Evolutionary conservation across 2,888 invertebrate species (phyloP).

Genomic region (Zele albiditarsus): DNA sequence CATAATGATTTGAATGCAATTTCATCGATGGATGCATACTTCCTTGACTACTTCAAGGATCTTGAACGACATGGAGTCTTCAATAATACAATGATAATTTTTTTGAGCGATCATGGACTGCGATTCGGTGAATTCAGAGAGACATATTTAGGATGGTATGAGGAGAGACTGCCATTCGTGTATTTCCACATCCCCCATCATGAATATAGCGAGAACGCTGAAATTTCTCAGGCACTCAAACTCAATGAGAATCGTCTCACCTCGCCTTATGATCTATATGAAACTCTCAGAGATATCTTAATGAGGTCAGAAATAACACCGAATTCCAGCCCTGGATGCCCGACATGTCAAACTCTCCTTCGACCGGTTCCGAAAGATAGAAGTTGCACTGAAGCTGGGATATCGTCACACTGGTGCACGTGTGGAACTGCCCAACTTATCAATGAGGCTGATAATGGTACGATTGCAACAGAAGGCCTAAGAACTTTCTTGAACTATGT

Average conservation of each 20-base stretch:
- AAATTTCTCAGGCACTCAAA: conserved; percentile 70
- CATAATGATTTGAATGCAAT: conserved; percentile 82
- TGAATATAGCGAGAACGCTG: conserved; percentile 48
- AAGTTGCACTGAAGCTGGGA: conserved; percentile 80
- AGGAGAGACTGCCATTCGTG: conserved; percentile 84
- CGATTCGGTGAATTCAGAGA: conserved; percentile 83
- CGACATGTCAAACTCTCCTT: conserved; percentile 80
- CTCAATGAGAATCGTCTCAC: conserved; percentile 80
- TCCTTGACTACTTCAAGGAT: conserved; percentile 77
- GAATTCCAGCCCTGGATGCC: conserved; percentile 75
- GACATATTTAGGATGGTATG: conserved; percentile 83
- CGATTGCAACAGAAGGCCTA: conserved; percentile 75
- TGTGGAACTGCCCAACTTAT: conserved; percentile 80
- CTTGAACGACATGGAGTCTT: conserved; percentile 77
- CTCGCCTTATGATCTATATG: conserved; percentile 85
- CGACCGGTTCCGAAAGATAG: conserved; percentile 76
- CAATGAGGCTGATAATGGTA: conserved; percentile 72
- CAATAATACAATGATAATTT: conserved; percentile 80
- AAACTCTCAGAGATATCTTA: conserved; percentile 81
- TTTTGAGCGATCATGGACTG: conserved; percentile 87
- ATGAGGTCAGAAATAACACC: conserved; percentile 74
- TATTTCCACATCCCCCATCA: conserved; percentile 77
- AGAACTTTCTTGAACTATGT: conserved; percentile 73
- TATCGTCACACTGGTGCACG: conserved; percentile 85
- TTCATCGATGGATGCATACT: conserved; percentile 79